Percentiles rank a stretch among this genome's conserved stretches.
Evolutionary conservation across 2,888 invertebrate genomes (phyloP).

Genomic region (Lasius fuliginosus): DNA sequence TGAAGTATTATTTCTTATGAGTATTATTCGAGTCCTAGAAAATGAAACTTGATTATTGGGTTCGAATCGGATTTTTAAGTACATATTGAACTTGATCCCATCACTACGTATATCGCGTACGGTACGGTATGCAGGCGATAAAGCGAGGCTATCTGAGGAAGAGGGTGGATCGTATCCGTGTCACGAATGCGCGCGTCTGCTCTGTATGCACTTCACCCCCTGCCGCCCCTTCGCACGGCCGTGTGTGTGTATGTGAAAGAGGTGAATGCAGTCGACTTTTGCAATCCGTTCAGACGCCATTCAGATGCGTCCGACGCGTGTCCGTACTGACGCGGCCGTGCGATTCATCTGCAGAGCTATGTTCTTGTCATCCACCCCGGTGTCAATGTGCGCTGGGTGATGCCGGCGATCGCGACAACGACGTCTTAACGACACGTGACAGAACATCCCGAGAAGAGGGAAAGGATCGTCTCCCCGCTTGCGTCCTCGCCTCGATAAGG

Average conservation of each 20-base stretch:
- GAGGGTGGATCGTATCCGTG: constrained; percentile 79
- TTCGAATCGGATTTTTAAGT: too few relatives aligned
- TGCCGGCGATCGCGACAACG: constrained; percentile 20
- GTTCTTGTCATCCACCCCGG: constrained; percentile 42
- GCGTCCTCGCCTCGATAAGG: constrained; percentile 6
- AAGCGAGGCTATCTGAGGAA: constrained; percentile 66
- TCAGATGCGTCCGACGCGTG: constrained; percentile 83
- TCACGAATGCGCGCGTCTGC: constrained; percentile 84
- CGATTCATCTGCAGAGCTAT: constrained; percentile 52
- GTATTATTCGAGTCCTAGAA: too few relatives aligned
- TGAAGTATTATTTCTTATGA: too few relatives aligned
- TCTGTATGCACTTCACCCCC: constrained; percentile 68
- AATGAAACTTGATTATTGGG: too few relatives aligned
- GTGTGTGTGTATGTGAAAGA: constrained; percentile 64
- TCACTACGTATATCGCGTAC: neutral
- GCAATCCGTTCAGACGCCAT: constrained; percentile 83
- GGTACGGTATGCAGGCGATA: constrained; percentile 57
- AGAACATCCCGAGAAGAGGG: neutral
- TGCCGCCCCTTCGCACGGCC: constrained; percentile 69
- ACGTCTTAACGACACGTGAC: constrained; percentile 48
- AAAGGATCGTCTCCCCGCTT: neutral
- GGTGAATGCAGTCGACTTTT: constrained; percentile 84
- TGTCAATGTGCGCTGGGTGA: constrained; percentile 43
- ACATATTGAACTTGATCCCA: too few relatives aligned
- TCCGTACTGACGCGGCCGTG: constrained; percentile 64